Evolutionary conservation across 37 sponge, comb jelly and placozoan species (phyloP).

Genomic region (Crambe crambe): DNA sequence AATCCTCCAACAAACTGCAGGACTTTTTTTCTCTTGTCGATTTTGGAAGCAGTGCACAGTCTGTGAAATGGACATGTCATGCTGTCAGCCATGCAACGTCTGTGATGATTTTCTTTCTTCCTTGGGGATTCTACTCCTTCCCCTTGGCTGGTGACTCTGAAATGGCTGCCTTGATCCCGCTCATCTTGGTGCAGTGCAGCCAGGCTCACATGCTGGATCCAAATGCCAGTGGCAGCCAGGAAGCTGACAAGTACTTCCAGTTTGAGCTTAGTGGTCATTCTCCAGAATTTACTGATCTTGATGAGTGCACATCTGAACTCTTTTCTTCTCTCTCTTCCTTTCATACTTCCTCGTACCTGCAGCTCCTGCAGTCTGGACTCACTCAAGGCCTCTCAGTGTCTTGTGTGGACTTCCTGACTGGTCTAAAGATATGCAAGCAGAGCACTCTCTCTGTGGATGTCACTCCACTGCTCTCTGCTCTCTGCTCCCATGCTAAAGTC

Average conservation of each 20-base stretch:
- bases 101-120: conserved; percentile 27
- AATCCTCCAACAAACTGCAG: not conserved
- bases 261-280: not conserved
- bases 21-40: not conserved
- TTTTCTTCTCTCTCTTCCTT: conserved; percentile 2
- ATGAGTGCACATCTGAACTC: not conserved
- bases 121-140: conserved; percentile 6
- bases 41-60: not conserved
- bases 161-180: conserved; percentile 4
- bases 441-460: conserved; percentile 25
- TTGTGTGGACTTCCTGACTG: conserved; percentile 18
- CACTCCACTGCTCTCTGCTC: conserved; percentile 49
- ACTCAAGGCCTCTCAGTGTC: not conserved
- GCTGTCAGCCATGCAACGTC: conserved; percentile 14
- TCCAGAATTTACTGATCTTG: not conserved
- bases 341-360: conserved; percentile 30
- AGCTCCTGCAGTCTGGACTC: conserved; percentile 35
- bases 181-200: conserved; percentile 24
- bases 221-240: not conserved
- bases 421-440: conserved; percentile 12
- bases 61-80: conserved; percentile 26
- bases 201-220: conserved; percentile 7
- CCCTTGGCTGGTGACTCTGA: not conserved
- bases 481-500: conserved; percentile 34
- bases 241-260: not conserved